Conservation (phyloP, 2,888 invertebrate species). For the Chloromyia formosa region DNA sequence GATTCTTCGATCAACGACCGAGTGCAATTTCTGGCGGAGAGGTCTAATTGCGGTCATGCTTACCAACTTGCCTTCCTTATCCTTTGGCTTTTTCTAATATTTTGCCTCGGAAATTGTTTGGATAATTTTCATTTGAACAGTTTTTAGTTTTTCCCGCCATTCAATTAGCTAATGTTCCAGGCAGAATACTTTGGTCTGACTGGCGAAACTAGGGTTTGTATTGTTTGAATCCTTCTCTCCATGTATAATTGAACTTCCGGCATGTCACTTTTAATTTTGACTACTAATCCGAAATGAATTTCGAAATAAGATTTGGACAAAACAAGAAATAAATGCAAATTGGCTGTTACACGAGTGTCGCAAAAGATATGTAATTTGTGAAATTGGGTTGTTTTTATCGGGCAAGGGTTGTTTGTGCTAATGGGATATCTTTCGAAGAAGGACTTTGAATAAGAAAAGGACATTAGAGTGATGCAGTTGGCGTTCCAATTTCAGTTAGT, state of each 20-base stretch:
- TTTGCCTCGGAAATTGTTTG: slow-evolving; percentile 38
- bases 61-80: not conserved
- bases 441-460: too few species aligned
- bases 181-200: too few species aligned
- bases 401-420: too few species aligned
- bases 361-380: not conserved
- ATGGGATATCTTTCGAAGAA: too few species aligned
- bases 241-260: slow-evolving; percentile 20
- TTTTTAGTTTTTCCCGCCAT: slow-evolving; percentile 44
- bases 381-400: not conserved
- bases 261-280: slow-evolving; percentile 23
- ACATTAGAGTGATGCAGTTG: too few species aligned
- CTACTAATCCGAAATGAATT: slow-evolving; percentile 9
- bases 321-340: slow-evolving; percentile 38
- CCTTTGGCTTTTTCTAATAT: slow-evolving; percentile 27
- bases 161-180: slow-evolving; percentile 48
- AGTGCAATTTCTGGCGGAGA: not conserved
- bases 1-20: slow-evolving; percentile 3
- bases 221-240: not conserved
- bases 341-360: slow-evolving; percentile 9
- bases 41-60: slow-evolving; percentile 2
- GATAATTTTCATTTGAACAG: slow-evolving; percentile 49
- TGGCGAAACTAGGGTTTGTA: not conserved
- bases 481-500: too few species aligned
- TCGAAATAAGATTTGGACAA: not conserved